A percentile compares a stretch with the other conserved stretches of the same genome.
Conservation (phyloP, 2,888 invertebrate genomes). For the Pomacea canaliculata region DNA sequence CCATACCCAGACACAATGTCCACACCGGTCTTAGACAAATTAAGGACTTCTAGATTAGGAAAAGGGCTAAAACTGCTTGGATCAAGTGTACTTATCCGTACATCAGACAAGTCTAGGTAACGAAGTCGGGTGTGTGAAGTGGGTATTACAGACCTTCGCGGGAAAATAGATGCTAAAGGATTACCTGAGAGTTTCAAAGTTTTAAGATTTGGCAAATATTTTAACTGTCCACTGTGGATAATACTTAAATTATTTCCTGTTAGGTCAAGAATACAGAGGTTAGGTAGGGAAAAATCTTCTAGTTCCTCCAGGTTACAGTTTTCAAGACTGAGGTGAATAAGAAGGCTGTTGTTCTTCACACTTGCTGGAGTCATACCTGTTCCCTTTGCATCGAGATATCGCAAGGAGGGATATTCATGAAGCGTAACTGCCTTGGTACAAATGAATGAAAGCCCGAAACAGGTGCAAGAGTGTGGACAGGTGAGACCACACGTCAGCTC, state of each 20-base stretch:
- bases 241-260: background rate
- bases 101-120: background rate
- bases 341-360: background rate
- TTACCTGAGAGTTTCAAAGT: conserved; percentile 5
- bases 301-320: background rate
- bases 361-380: background rate
- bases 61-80: background rate
- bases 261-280: background rate
- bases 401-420: background rate
- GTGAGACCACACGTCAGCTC: conserved; percentile 6
- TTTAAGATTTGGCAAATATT: background rate
- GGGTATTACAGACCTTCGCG: too few species aligned
- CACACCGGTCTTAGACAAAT: background rate
- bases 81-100: background rate
- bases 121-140: background rate
- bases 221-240: background rate
- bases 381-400: background rate
- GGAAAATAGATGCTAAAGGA: background rate
- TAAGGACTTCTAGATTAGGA: background rate
- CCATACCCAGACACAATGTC: background rate
- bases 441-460: background rate
- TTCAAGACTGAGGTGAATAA: conserved; percentile 5
- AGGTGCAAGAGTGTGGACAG: conserved; percentile 12
- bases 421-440: background rate
- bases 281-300: background rate